Conservation (phyloP, 2,113 vertebrate genomes). For the Noturus placidus region DNA sequence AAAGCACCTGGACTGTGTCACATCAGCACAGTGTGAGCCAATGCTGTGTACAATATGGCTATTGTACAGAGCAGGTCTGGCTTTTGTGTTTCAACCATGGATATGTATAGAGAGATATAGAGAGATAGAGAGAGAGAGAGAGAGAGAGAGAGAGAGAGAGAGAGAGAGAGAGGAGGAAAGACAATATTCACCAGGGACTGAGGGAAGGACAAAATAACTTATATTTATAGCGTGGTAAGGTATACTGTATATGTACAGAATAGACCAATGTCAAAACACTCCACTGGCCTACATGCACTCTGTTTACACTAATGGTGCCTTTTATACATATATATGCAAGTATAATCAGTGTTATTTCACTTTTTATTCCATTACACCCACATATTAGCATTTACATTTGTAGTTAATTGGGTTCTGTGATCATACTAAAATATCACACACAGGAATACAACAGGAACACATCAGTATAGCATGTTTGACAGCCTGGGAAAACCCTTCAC, state of each 20-base stretch:
- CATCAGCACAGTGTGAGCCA: background rate
- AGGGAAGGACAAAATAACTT: background rate
- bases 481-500: no score
- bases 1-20: constrained; percentile 33
- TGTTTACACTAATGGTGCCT: background rate
- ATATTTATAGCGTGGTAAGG: constrained; percentile 19
- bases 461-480: background rate
- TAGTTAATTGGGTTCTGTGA: background rate
- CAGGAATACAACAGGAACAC: background rate
- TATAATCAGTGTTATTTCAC: background rate
- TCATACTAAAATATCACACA: background rate
- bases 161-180: background rate
- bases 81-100: background rate
- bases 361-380: background rate
- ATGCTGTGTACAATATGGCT: background rate
- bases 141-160: no score
- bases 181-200: background rate
- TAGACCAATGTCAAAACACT: background rate
- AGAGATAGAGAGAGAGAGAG: no score
- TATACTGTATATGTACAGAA: background rate
- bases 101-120: background rate
- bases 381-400: background rate
- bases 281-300: background rate
- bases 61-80: constrained; percentile 16
- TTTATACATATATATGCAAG: background rate